A percentile compares a stretch with the other conserved stretches of the same genome.
These are phyloP conservation scores for Forbesichthys papilliferus DNA, from an alignment of 2,113 vertebrate species.

Conservation along the genomic window DNA sequence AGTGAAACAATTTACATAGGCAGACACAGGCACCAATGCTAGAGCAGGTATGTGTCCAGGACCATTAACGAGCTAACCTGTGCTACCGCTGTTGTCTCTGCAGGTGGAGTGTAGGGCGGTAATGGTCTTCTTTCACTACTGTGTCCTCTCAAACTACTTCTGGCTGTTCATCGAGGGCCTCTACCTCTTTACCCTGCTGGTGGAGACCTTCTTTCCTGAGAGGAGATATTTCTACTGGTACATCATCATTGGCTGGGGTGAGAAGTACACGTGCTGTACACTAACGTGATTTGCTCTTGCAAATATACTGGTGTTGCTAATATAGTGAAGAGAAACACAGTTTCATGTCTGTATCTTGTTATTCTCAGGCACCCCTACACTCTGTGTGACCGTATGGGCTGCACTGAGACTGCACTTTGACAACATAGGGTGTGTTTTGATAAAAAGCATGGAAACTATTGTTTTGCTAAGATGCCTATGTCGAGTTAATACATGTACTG, in stretches of 20 bases:
- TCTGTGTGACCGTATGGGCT: constrained; percentile 93
- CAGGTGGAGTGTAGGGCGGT: constrained; percentile 93
- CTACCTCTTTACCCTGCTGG: constrained; percentile 93
- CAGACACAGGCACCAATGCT: not conserved
- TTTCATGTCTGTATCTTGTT: constrained; percentile 6
- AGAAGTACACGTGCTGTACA: constrained; percentile 14
- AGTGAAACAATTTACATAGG: too few species aligned
- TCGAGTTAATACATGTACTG: not conserved
- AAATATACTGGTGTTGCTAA: not conserved
- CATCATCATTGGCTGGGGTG: constrained; percentile 80
- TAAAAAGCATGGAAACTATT: not conserved
- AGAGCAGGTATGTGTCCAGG: not conserved
- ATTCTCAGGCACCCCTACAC: constrained; percentile 85
- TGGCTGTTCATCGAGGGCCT: constrained; percentile 98
- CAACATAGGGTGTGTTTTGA: constrained; percentile 83
- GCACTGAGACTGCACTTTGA: constrained; percentile 90
- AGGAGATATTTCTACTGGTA: constrained; percentile 96
- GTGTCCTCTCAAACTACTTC: constrained; percentile 98
- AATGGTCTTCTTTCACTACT: constrained; percentile 98
- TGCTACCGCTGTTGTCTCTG: constrained; percentile 6
- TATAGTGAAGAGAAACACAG: not conserved
- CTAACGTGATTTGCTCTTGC: not conserved
- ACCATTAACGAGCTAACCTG: not conserved
- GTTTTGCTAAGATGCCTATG: not conserved
- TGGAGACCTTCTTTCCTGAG: constrained; percentile 97